Evolutionary conservation across 2,113 vertebrate genomes (phyloP).

Genomic region (Mungos mungo): DNA sequence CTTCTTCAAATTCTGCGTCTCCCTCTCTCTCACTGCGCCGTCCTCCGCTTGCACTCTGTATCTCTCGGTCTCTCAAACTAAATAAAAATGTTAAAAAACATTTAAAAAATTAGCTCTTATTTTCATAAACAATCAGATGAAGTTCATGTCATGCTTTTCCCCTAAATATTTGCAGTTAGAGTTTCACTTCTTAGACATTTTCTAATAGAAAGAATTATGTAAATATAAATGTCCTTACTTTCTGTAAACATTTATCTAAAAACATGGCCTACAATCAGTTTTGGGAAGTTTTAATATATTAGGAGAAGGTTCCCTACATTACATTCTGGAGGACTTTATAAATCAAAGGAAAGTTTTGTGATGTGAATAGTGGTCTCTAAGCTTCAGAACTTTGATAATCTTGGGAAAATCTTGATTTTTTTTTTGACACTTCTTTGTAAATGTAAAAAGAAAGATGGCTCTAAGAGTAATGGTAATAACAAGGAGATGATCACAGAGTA

Average conservation of each 20-base stretch:
- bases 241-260: neutral
- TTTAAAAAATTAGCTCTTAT: neutral
- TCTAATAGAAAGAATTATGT: neutral
- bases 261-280: neutral
- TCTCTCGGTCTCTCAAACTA: no score
- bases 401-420: neutral
- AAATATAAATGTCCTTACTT: neutral
- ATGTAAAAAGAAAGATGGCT: neutral
- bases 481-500: slow-evolving; percentile 26
- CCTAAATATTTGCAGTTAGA: neutral
- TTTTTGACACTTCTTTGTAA: neutral
- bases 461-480: slow-evolving; percentile 41
- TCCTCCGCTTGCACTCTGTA: no score
- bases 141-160: neutral
- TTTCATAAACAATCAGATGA: neutral
- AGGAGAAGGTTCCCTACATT: neutral
- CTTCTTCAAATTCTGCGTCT: no score
- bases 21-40: no score
- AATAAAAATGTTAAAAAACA: no score
- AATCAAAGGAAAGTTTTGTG: slow-evolving; percentile 46
- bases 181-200: neutral
- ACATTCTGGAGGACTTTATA: neutral
- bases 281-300: slow-evolving; percentile 25
- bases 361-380: slow-evolving; percentile 39
- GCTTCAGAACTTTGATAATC: neutral